phyloP scores from a whole-genome alignment of 2,113 vertebrate genomes.

The Pseudolaguvia tuberculata region DNA sequence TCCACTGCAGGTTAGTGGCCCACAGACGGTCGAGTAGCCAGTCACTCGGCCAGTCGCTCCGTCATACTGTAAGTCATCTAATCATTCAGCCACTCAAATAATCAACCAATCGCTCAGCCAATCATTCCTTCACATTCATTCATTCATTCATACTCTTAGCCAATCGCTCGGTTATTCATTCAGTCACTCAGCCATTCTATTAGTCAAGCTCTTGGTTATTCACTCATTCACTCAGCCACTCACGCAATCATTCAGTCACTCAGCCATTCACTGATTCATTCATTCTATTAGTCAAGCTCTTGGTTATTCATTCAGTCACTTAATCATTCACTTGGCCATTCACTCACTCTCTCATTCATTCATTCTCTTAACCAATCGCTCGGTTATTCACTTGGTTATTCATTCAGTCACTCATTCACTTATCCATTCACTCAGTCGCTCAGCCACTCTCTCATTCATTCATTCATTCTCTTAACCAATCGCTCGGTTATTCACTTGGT shows the following conservation, averaged over 20 bases:
- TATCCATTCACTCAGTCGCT: no score
- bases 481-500: neutral
- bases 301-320: neutral
- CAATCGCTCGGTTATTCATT: neutral
- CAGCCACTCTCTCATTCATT: neutral
- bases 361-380: neutral
- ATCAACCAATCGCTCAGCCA: neutral
- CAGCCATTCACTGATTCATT: neutral
- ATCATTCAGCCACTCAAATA: neutral
- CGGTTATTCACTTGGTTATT: neutral
- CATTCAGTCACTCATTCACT: neutral
- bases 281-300: no score
- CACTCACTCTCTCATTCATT: neutral
- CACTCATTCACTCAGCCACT: no score
- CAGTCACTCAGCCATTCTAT: neutral
- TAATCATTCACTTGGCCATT: neutral
- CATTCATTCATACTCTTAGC: no score
- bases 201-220: neutral
- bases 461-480: neutral
- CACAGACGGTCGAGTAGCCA: no score
- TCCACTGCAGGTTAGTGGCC: conserved; percentile 75
- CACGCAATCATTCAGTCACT: no score
- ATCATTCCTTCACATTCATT: neutral
- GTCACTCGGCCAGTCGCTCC: no score
- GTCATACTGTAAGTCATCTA: no score